phyloP scores from a whole-genome alignment of 35 echinoderm and acorn worm genomes.

The Nesometra sesokonis region DNA sequence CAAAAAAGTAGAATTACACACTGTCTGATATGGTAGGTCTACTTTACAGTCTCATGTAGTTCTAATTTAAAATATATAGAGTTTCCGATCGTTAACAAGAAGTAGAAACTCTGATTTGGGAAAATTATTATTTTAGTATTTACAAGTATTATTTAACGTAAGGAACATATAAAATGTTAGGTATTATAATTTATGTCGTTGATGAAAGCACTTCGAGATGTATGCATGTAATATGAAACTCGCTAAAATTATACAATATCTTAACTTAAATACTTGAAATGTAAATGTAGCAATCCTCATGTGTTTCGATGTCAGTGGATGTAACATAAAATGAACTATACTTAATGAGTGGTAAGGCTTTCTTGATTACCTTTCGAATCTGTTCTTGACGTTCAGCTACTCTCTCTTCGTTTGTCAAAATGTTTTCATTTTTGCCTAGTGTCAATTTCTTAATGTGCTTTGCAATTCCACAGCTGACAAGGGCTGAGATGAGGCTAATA shows the following conservation, averaged over 20 bases:
- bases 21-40: too few species aligned
- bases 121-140: too few species aligned
- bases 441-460: constrained; percentile 37
- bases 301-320: too few species aligned
- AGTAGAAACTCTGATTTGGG: too few species aligned
- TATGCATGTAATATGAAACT: neutral
- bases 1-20: too few species aligned
- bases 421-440: neutral
- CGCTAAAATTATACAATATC: neutral
- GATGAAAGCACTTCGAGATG: neutral
- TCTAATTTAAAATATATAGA: too few species aligned
- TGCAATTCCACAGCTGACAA: constrained; percentile 43
- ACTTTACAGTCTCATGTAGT: too few species aligned
- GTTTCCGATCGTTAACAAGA: too few species aligned
- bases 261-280: neutral
- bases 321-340: neutral
- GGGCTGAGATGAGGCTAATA: constrained; percentile 22
- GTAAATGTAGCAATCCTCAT: neutral
- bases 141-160: too few species aligned
- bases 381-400: constrained; percentile 59
- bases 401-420: constrained; percentile 35
- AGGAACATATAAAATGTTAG: too few species aligned
- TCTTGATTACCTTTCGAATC: constrained; percentile 51
- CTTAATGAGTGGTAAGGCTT: neutral
- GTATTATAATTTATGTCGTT: neutral